A percentile compares a stretch with the other conserved stretches of the same genome.
These are phyloP conservation scores for Heliconius erato DNA, from an alignment of 2,888 invertebrate genomes.

Conservation along the genomic window DNA sequence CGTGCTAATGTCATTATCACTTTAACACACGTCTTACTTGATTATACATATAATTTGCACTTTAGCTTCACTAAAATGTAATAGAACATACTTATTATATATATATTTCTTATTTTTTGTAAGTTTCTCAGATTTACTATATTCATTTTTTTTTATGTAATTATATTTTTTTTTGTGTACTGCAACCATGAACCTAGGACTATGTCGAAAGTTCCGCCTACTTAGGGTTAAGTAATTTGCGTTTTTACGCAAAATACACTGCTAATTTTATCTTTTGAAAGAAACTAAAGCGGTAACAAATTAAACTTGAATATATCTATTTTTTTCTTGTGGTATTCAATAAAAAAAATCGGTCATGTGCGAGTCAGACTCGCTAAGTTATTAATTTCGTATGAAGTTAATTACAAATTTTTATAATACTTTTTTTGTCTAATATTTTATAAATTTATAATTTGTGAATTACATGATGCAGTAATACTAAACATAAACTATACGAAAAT, in stretches of 20 bases:
- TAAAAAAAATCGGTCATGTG: too few species aligned
- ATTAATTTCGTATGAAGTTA: too few species aligned
- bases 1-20: neutral
- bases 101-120: neutral
- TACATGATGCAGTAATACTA: too few species aligned
- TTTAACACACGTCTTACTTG: neutral
- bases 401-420: too few species aligned
- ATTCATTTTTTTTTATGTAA: neutral
- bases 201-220: slow-evolving; percentile 82
- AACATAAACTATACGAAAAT: too few species aligned
- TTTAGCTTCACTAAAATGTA: slow-evolving; percentile 31
- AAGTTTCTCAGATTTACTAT: neutral
- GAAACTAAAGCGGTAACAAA: slow-evolving; percentile 24
- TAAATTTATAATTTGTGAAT: too few species aligned
- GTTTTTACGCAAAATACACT: slow-evolving; percentile 28
- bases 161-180: slow-evolving; percentile 40
- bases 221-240: slow-evolving; percentile 64
- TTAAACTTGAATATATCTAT: neutral
- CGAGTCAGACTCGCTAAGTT: too few species aligned
- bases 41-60: neutral
- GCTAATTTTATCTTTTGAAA: slow-evolving; percentile 7
- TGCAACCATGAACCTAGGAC: slow-evolving; percentile 63
- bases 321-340: neutral
- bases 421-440: too few species aligned
- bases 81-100: neutral